Conservation (phyloP, 1,140 invertebrate genomes). For the Aphidius ervi region DNA sequence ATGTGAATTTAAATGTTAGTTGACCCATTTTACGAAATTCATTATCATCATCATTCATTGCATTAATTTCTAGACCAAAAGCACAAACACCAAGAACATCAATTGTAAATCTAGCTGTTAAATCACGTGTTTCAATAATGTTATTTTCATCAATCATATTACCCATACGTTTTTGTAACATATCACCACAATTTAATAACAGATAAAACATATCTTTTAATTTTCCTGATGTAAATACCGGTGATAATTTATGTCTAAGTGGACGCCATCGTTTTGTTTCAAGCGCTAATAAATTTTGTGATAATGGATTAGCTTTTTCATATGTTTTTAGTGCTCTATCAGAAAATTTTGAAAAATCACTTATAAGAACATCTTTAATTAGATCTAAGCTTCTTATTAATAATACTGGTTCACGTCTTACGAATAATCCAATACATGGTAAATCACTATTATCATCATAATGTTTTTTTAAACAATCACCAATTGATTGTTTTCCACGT, state of each 20-base stretch:
- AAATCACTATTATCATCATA: slow-evolving; percentile 38
- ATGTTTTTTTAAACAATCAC: slow-evolving; percentile 18
- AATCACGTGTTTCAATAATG: slow-evolving; percentile 53
- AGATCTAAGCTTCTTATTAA: slow-evolving; percentile 48
- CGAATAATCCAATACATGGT: slow-evolving; percentile 48
- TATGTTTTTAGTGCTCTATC: slow-evolving; percentile 40
- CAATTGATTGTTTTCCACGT: slow-evolving; percentile 21
- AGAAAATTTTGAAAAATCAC: slow-evolving; percentile 50
- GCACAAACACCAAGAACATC: slow-evolving; percentile 57
- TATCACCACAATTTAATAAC: slow-evolving; percentile 41
- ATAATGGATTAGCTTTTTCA: slow-evolving; percentile 41
- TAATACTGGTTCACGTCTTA: slow-evolving; percentile 37
- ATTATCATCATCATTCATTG: slow-evolving; percentile 51
- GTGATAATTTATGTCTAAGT: slow-evolving; percentile 31
- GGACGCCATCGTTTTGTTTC: slow-evolving; percentile 31
- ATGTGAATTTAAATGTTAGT: slow-evolving; percentile 33
- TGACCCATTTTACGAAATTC: slow-evolving; percentile 49
- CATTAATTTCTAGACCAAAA: slow-evolving; percentile 57
- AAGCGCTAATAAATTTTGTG: slow-evolving; percentile 40
- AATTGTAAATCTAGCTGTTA: slow-evolving; percentile 52
- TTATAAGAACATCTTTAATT: slow-evolving; percentile 51
- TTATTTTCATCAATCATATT: slow-evolving; percentile 36
- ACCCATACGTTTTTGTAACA: slow-evolving; percentile 46
- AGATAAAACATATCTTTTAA: slow-evolving; percentile 52
- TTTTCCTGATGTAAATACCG: slow-evolving; percentile 52